Evolutionary conservation across 1,140 invertebrate species (phyloP).

Genomic region (Apolygus lucorum): DNA sequence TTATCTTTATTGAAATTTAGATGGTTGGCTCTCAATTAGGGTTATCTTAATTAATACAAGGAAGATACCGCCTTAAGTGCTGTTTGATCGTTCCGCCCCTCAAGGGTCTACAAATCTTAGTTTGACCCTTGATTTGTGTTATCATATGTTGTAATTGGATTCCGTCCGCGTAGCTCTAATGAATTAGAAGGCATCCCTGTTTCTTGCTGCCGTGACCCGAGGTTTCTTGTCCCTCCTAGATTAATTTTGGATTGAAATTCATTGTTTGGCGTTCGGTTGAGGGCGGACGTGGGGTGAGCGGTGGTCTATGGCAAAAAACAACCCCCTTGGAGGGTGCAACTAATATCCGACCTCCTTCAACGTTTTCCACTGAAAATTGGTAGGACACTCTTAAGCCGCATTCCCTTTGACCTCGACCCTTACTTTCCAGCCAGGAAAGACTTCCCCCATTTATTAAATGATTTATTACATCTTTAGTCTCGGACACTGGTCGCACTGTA

Average conservation of each 20-base stretch:
- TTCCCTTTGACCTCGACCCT: neutral
- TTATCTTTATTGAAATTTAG: neutral
- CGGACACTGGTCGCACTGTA: neutral
- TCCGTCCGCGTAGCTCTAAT: neutral
- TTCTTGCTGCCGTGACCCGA: neutral
- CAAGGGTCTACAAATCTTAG: neutral
- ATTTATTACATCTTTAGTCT: neutral
- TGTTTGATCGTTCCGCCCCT: neutral
- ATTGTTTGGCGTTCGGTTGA: conserved; percentile 8
- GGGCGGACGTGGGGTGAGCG: neutral
- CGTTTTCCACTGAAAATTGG: neutral
- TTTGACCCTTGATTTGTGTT: neutral
- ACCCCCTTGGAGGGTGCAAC: neutral
- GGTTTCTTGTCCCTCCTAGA: conserved; percentile 7
- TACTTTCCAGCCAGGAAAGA: neutral
- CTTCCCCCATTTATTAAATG: neutral
- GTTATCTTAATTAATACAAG: neutral
- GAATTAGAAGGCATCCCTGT: conserved; percentile 14
- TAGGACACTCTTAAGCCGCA: neutral
- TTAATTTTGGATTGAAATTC: conserved; percentile 27
- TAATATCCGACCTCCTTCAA: neutral
- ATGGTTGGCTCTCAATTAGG: neutral
- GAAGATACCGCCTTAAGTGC: neutral
- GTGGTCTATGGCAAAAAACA: neutral
- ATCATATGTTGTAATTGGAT: neutral